These are phyloP conservation scores for Portevinia maculata DNA, from an alignment of 2,888 invertebrate species.

Conservation along the genomic window DNA sequence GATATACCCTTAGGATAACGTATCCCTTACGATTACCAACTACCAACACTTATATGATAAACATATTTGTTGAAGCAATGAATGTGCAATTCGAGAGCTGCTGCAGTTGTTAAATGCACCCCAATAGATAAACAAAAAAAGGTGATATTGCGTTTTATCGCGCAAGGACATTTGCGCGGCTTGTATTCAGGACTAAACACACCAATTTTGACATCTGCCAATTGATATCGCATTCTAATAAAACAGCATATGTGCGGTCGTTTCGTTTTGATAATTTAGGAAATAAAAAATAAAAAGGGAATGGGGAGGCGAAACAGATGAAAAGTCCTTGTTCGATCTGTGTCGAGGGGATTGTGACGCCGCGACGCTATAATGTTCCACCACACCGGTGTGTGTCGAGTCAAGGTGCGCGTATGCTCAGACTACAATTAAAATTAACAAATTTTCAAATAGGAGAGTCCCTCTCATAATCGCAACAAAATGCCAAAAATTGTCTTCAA, in stretches of 20 bases:
- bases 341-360: slow-evolving; percentile 7
- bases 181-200: slow-evolving; percentile 37
- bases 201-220: slow-evolving; percentile 67
- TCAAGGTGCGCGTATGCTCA: not conserved
- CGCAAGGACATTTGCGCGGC: slow-evolving; percentile 54
- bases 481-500: slow-evolving; percentile 7
- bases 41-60: not conserved
- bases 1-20: slow-evolving; percentile 6
- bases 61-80: slow-evolving; percentile 10
- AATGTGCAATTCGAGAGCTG: slow-evolving; percentile 40
- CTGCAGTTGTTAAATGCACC: slow-evolving; percentile 33
- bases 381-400: not conserved
- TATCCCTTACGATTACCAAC: slow-evolving; percentile 16
- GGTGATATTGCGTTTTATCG: slow-evolving; percentile 50
- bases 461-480: slow-evolving; percentile 15
- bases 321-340: slow-evolving; percentile 30
- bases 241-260: slow-evolving; percentile 55
- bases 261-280: slow-evolving; percentile 21
- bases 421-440: slow-evolving; percentile 18
- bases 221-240: slow-evolving; percentile 56
- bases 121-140: slow-evolving; percentile 15
- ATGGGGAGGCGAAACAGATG: slow-evolving; percentile 50
- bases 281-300: slow-evolving; percentile 2
- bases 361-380: slow-evolving; percentile 49
- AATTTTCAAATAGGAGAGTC: slow-evolving; percentile 10